Evolutionary conservation across 1,140 invertebrate species (phyloP).

Genomic region (Nasonia giraulti): DNA sequence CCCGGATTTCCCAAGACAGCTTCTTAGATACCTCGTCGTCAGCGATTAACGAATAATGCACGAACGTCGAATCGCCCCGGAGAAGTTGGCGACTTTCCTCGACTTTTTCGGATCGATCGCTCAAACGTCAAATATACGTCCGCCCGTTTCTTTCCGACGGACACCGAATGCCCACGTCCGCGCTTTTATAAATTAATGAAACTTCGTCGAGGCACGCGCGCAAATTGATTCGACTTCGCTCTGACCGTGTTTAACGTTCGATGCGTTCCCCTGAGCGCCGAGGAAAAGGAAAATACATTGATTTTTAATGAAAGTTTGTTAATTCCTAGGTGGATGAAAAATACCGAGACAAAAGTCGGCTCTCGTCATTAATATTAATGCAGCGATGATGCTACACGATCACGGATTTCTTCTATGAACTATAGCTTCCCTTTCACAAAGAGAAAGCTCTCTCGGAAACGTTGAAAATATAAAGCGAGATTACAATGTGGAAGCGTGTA

Average conservation of each 20-base stretch:
- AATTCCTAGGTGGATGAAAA: too few species aligned
- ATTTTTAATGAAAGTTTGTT: too few species aligned
- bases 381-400: too few species aligned
- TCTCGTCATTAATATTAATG: too few species aligned
- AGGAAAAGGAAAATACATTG: too few species aligned
- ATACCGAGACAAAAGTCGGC: too few species aligned
- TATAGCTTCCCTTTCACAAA: constrained; percentile 1
- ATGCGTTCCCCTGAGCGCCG: background rate
- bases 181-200: constrained; percentile 20
- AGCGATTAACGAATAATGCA: constrained; percentile 19
- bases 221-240: constrained; percentile 2
- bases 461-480: background rate
- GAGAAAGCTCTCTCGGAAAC: background rate
- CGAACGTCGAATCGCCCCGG: background rate
- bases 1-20: too few species aligned
- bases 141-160: background rate
- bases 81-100: constrained; percentile 23
- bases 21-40: too few species aligned
- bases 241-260: background rate
- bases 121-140: constrained; percentile 58
- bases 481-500: constrained; percentile 15
- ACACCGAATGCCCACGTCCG: background rate
- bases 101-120: constrained; percentile 47
- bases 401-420: background rate
- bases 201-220: background rate